Base-by-base conservation (phyloP, 2,113 vertebrate species). In the Columbina picui region DNA sequence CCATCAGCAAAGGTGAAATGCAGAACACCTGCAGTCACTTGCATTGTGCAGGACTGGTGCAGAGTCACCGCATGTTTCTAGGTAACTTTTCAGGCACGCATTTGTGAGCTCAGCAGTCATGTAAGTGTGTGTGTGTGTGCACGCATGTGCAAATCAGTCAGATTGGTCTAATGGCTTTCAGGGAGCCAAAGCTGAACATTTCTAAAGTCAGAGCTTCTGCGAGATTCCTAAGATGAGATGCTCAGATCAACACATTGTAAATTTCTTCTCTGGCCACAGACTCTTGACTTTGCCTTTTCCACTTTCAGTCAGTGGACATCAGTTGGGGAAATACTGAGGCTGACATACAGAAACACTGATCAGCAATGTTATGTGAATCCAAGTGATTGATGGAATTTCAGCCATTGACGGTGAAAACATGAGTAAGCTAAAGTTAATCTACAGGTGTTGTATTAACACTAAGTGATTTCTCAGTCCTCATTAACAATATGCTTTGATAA, bases 401-500 rank as follows among this genome's bases (percentile, higher is more conserved):
- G 32, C 75, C 41, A 27, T 9, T 60, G 79, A 32, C 47, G 92
- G 21, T 64, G 49, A 76, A 50, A 89, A 74, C 36, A 67, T 50
- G n/a, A 80, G 75, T 77, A 87, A 94, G 79, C 50, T 77, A 60
- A 74, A 73, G 56, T 89, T 94, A 75, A 89, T 83, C 77, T 95
- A 73, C 63, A 89, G 84, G 69, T 91, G 75, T 74, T 88, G 70
- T 52, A 70, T 63, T 94, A 89, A 45, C 53, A 80, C 13, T 7
- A 68, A 85, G 56, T 2, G 3, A 89, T 96, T 96, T 94, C 88
- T 55, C 55, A 70, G 91, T 70, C 87, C 81, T 96, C 81, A 49
- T 96, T 94, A 95, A 91, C 73, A 89, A 38, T 23, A 50, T 0
- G 6, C 85, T 94, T 95, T 92, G 69, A 85, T 89, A 59, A 93